These are phyloP conservation scores for Cheilosia urbana DNA, from an alignment of 2,888 invertebrate species.

Conservation along the genomic window DNA sequence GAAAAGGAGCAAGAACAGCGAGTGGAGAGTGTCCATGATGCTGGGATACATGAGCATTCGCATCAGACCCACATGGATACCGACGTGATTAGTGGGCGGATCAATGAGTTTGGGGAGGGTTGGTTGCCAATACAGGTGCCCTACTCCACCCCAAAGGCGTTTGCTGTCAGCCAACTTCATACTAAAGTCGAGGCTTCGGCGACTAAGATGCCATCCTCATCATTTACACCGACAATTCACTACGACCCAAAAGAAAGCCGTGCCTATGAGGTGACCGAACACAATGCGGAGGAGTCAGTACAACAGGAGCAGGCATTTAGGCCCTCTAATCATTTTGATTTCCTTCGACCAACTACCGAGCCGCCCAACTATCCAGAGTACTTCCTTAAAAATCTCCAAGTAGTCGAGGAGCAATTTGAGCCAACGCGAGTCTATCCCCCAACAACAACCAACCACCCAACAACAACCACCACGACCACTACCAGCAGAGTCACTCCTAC, in stretches of 20 bases:
- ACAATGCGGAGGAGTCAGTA: slow-evolving; percentile 78
- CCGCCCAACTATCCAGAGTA: slow-evolving; percentile 80
- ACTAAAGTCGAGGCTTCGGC: slow-evolving; percentile 76
- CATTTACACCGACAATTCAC: not conserved
- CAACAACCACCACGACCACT: slow-evolving; percentile 2
- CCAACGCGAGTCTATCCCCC: slow-evolving; percentile 10
- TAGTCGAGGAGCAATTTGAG: slow-evolving; percentile 6
- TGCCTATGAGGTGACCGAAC: slow-evolving; percentile 81
- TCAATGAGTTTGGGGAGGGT: slow-evolving; percentile 79
- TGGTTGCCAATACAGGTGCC: slow-evolving; percentile 80
- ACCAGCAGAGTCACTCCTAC: slow-evolving; percentile 3
- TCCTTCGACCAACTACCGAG: slow-evolving; percentile 77
- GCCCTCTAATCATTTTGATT: slow-evolving; percentile 47
- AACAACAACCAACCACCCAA: slow-evolving; percentile 4
- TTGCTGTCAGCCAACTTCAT: slow-evolving; percentile 79
- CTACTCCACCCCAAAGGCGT: slow-evolving; percentile 77
- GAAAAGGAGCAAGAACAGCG: slow-evolving; percentile 82
- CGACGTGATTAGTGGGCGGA: slow-evolving; percentile 78
- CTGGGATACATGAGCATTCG: slow-evolving; percentile 40
- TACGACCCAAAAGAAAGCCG: slow-evolving; percentile 57
- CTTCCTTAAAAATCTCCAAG: slow-evolving; percentile 78
- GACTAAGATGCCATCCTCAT: not conserved
- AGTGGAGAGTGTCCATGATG: slow-evolving; percentile 78
- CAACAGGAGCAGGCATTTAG: slow-evolving; percentile 34
- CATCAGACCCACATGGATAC: slow-evolving; percentile 78